phyloP scores from a whole-genome alignment of 2,113 vertebrate genomes.

The Solea senegalensis region DNA sequence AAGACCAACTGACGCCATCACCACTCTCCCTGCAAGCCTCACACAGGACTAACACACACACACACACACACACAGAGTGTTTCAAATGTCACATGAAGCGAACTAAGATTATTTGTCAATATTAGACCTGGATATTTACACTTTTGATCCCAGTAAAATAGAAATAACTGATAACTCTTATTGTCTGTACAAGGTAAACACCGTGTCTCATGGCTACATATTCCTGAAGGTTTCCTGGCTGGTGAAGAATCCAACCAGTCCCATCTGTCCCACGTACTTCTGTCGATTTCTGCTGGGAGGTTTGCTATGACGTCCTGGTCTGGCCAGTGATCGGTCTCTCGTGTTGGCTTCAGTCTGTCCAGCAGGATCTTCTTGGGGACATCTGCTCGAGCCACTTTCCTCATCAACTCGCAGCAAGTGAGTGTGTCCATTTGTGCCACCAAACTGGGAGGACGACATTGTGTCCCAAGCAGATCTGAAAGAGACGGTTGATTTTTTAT shows the following conservation, averaged over 20 bases:
- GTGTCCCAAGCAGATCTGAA: slow-evolving; percentile 76
- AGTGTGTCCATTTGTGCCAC: neutral
- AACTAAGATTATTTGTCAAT: too few species aligned
- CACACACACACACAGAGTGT: slow-evolving; percentile 19
- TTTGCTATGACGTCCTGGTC: slow-evolving; percentile 74
- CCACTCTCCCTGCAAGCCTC: slow-evolving; percentile 68
- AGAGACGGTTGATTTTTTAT: neutral
- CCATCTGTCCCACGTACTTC: slow-evolving; percentile 70
- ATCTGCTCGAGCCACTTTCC: neutral
- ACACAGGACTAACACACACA: slow-evolving; percentile 77
- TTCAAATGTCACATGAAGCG: too few species aligned
- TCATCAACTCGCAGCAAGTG: neutral
- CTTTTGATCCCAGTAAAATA: too few species aligned
- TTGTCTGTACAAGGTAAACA: too few species aligned
- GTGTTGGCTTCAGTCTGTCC: neutral
- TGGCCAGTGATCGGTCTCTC: slow-evolving; percentile 61
- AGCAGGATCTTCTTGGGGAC: neutral
- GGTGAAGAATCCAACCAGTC: neutral
- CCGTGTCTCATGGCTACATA: too few species aligned
- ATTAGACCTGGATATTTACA: too few species aligned
- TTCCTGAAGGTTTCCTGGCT: neutral
- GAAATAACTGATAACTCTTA: too few species aligned
- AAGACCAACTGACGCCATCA: slow-evolving; percentile 39
- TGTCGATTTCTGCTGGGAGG: slow-evolving; percentile 77
- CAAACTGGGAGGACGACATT: slow-evolving; percentile 26